These are phyloP conservation scores for Falco columbarius DNA, from an alignment of 2,797 vertebrate species.

Conservation along the genomic window DNA sequence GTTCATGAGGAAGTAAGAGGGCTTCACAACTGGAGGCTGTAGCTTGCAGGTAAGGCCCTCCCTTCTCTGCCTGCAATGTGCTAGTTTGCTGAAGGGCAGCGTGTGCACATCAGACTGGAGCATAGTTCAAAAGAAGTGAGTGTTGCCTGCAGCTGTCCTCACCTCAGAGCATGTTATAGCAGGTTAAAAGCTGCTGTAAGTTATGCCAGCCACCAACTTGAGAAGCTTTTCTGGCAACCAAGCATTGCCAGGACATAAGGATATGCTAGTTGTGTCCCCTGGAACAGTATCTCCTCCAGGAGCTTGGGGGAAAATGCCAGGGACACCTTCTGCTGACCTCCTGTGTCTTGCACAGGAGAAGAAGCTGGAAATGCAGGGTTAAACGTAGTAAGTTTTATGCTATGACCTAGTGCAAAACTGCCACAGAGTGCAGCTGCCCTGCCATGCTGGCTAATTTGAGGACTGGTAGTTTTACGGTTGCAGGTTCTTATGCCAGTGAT, in stretches of 20 bases:
- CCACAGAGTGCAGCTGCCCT: background rate
- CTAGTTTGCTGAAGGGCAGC: slow-evolving; percentile 5
- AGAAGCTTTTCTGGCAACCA: background rate
- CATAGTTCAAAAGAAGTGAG: slow-evolving; percentile 25
- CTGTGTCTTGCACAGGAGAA: background rate
- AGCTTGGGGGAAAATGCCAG: background rate
- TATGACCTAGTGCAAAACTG: rapidly evolving
- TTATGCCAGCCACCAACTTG: background rate
- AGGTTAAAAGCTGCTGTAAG: slow-evolving; percentile 10
- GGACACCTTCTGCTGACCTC: background rate
- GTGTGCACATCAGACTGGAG: background rate
- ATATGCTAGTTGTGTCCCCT: background rate
- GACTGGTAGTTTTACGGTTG: background rate
- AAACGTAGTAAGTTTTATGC: background rate
- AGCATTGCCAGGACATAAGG: background rate
- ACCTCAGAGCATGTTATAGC: slow-evolving; percentile 34
- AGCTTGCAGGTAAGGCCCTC: slow-evolving; percentile 24
- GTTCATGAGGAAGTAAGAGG: background rate
- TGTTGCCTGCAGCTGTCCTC: slow-evolving; percentile 42
- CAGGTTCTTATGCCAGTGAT: background rate
- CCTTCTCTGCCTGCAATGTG: background rate
- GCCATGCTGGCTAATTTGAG: background rate
- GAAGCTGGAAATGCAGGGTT: background rate
- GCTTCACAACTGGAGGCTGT: slow-evolving; percentile 1
- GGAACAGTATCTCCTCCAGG: background rate